Evolutionary conservation across 2,113 vertebrate species (phyloP).

Genomic region (Myanophis thanlyinensis): DNA sequence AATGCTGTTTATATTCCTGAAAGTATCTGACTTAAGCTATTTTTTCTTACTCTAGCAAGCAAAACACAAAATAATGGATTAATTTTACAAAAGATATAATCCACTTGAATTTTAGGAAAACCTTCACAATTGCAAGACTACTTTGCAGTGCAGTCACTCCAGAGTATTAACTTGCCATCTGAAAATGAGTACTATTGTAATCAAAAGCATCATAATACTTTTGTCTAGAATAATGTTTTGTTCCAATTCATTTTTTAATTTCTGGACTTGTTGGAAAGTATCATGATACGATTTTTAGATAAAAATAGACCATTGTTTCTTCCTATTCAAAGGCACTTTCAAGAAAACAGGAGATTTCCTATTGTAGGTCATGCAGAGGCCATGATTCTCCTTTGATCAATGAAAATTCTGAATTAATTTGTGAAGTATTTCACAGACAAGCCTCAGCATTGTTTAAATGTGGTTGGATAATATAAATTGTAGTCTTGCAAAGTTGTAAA

Average conservation of each 20-base stretch:
- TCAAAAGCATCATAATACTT: neutral
- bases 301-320: neutral
- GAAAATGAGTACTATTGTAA: neutral
- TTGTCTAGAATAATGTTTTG: neutral
- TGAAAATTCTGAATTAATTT: neutral
- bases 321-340: neutral
- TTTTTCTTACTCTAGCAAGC: neutral
- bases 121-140: neutral
- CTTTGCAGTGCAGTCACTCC: neutral
- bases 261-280: neutral
- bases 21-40: neutral
- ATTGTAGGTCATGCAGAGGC: neutral
- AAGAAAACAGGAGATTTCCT: neutral
- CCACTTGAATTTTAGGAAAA: neutral
- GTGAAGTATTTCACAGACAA: neutral
- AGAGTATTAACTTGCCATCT: neutral
- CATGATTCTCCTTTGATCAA: neutral
- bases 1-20: neutral
- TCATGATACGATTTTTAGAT: neutral
- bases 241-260: neutral
- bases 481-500: conserved; percentile 3
- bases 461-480: neutral
- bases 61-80: neutral
- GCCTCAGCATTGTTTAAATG: neutral
- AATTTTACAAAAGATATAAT: neutral